Evolutionary conservation across 2,113 vertebrate species (phyloP).

Genomic region (Odontophorus gujanensis): DNA sequence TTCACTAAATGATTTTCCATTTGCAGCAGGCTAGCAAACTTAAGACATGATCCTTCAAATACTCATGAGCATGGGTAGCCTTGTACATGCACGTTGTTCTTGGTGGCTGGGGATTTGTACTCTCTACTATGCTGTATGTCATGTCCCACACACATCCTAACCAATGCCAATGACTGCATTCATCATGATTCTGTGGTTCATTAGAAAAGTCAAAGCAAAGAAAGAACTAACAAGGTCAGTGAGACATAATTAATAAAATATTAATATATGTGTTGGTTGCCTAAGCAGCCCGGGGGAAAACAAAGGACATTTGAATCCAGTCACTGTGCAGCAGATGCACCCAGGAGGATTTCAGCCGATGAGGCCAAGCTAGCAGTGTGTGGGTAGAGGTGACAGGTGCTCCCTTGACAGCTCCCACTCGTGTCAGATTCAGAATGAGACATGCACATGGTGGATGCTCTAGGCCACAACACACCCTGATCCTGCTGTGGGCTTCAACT

Average conservation of each 20-base stretch:
- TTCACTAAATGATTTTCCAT: slow-evolving; percentile 10
- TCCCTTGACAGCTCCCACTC: not conserved
- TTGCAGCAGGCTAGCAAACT: not conserved
- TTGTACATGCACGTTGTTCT: accelerated
- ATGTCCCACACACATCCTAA: not conserved
- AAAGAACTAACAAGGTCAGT: not conserved
- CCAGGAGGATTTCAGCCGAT: not conserved
- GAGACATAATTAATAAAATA: slow-evolving; percentile 1
- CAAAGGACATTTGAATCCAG: not conserved
- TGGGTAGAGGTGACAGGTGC: not conserved
- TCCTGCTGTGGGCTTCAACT: not conserved
- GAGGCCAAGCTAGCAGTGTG: not conserved
- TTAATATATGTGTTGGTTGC: not conserved
- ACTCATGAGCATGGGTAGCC: not conserved
- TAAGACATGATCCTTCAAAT: not conserved
- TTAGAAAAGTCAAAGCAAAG: not conserved
- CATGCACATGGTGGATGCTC: not conserved
- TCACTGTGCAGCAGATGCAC: not conserved
- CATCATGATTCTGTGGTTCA: accelerated
- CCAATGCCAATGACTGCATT: not conserved
- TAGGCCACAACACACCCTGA: accelerated
- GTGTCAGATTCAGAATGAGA: not conserved
- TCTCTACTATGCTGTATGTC: not conserved
- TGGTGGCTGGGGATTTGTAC: not conserved
- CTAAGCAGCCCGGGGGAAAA: not conserved